A percentile compares a stretch with the other conserved stretches of the same genome.
phyloP scores from a whole-genome alignment of 1,140 invertebrate species.

The Drosophila saltans region DNA sequence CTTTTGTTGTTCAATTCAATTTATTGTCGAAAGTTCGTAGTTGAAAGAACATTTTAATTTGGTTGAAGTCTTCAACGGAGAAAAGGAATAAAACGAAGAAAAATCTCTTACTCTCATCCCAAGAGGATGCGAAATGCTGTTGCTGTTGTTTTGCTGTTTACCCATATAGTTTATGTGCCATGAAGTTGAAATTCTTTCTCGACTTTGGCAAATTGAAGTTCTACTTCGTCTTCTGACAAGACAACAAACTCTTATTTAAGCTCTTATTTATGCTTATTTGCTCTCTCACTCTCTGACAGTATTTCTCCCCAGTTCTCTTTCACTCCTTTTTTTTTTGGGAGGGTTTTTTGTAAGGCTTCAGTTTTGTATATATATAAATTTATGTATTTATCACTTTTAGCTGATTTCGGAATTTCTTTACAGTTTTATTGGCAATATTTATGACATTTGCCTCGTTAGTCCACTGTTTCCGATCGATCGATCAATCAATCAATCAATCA shows the following conservation, averaged over 20 bases:
- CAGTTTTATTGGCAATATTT: conserved; percentile 70
- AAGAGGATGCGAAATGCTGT: conserved; percentile 20
- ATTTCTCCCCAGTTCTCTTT: conserved; percentile 11
- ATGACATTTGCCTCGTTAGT: conserved; percentile 70
- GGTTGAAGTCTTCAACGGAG: conserved; percentile 37
- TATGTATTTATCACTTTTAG: conserved; percentile 44
- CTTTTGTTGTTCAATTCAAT: conserved; percentile 82
- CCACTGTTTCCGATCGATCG: conserved; percentile 73
- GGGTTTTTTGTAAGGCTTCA: conserved; percentile 56
- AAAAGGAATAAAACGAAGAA: neutral
- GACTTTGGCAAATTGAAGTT: conserved; percentile 74
- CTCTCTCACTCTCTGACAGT: conserved; percentile 13
- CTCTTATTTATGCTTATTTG: conserved; percentile 72
- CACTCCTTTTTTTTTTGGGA: conserved; percentile 21
- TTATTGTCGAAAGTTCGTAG: conserved; percentile 83
- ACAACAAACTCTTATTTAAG: conserved; percentile 62
- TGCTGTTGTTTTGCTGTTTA: conserved; percentile 51
- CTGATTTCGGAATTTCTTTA: conserved; percentile 6
- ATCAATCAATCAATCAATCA: conserved; percentile 53
- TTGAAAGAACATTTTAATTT: conserved; percentile 83
- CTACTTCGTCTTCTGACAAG: conserved; percentile 30
- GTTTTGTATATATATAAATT: conserved; percentile 65
- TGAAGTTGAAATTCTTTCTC: conserved; percentile 58
- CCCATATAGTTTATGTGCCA: conserved; percentile 77
- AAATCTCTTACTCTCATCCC: conserved; percentile 13